phyloP scores from a whole-genome alignment of 2,797 vertebrate species.

The Cephalopachus bancanus region DNA sequence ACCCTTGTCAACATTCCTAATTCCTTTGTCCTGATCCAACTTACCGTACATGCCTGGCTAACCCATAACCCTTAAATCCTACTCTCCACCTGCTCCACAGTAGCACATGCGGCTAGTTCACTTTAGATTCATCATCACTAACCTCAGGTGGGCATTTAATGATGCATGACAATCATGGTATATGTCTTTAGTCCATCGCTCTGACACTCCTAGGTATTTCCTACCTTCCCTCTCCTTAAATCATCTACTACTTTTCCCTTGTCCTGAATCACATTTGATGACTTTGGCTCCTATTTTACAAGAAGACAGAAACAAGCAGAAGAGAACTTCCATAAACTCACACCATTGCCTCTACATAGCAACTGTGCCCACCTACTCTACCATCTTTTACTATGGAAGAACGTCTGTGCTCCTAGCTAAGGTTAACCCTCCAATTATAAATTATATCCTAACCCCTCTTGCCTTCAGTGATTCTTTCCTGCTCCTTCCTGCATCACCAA shows the following conservation, averaged over 20 bases:
- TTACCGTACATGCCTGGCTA: background rate
- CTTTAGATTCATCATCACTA: background rate
- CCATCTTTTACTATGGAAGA: background rate
- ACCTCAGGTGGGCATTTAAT: background rate
- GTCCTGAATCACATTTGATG: background rate
- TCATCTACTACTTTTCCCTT: background rate
- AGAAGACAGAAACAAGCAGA: slow-evolving; percentile 18
- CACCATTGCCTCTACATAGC: background rate
- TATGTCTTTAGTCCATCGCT: background rate
- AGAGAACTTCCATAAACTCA: background rate
- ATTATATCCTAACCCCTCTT: background rate
- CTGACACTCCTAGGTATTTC: background rate
- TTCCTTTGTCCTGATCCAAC: background rate
- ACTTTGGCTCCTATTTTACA: background rate
- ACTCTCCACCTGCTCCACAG: background rate
- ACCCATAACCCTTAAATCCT: background rate
- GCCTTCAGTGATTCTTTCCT: background rate
- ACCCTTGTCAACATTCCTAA: background rate
- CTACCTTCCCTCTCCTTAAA: background rate
- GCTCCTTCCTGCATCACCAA: background rate
- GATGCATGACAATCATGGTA: background rate
- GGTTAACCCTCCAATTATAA: background rate
- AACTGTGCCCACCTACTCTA: background rate
- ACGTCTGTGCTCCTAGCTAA: background rate
- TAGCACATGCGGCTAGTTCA: background rate